Conservation (phyloP, 2,888 invertebrate species). For the Cylindroiulus punctatus region DNA sequence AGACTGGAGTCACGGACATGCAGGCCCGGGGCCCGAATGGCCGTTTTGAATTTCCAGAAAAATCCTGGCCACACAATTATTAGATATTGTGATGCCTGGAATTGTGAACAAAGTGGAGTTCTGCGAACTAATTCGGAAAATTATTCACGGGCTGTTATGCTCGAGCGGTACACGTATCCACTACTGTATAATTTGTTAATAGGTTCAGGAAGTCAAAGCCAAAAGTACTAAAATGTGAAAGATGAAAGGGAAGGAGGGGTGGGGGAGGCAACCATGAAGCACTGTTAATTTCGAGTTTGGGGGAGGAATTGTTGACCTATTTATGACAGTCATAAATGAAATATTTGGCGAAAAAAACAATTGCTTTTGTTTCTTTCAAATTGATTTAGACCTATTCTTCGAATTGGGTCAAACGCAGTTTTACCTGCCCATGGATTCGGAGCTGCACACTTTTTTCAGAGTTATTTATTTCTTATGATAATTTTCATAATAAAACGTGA, state of each 20-base stretch:
- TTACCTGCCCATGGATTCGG: not conserved
- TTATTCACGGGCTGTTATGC: conserved; percentile 31
- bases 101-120: conserved; percentile 30
- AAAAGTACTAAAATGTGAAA: conserved; percentile 37
- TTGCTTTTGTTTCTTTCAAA: conserved; percentile 22
- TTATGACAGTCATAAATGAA: conserved; percentile 38
- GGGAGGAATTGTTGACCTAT: conserved; percentile 36
- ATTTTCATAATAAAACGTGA: not conserved
- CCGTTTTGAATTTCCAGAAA: conserved; percentile 7
- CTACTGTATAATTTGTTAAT: conserved; percentile 23
- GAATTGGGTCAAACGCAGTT: conserved; percentile 20
- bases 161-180: not conserved
- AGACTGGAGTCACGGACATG: conserved; percentile 12
- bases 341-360: not conserved
- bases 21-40: not conserved
- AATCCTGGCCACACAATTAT: not conserved
- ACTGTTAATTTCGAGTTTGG: conserved; percentile 16
- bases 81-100: conserved; percentile 5
- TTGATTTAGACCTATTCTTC: conserved; percentile 29
- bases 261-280: conserved; percentile 23
- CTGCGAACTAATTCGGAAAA: conserved; percentile 26
- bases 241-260: not conserved
- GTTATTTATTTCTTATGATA: not conserved
- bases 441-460: not conserved
- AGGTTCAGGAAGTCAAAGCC: conserved; percentile 16